Evolutionary conservation across 2,797 vertebrate species (phyloP).

Genomic region (Cossypha polioptera): DNA sequence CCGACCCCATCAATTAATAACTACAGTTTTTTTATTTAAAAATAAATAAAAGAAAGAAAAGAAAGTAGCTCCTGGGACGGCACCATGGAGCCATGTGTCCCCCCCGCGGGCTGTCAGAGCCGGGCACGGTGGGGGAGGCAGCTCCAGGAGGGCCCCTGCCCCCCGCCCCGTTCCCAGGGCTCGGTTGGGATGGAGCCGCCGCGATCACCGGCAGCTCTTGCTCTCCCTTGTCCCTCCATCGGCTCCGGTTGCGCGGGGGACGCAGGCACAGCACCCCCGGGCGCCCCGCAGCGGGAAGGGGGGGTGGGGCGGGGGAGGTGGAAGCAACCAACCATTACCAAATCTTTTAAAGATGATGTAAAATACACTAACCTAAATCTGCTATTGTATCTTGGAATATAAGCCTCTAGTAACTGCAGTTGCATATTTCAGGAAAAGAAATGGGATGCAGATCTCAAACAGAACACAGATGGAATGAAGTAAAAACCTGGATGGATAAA

Average conservation of each 20-base stretch:
- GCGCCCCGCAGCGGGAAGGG: not conserved
- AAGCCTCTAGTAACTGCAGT: constrained; percentile 46
- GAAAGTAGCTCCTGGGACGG: not conserved
- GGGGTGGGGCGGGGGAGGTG: fast-evolving
- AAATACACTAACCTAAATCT: not conserved
- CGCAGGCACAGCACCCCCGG: not conserved
- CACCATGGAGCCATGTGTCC: not conserved
- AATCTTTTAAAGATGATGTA: not conserved
- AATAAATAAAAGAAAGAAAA: not conserved
- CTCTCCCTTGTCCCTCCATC: not conserved
- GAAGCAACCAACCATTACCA: not conserved
- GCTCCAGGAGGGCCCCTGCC: not conserved
- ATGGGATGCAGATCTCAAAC: constrained; percentile 39
- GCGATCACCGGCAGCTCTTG: not conserved
- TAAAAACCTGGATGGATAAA: constrained; percentile 47
- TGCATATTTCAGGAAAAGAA: constrained; percentile 68
- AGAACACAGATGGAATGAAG: constrained; percentile 55
- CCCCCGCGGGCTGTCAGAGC: not conserved
- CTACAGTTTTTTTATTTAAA: not conserved
- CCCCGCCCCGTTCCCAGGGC: not conserved
- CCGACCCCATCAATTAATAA: not conserved
- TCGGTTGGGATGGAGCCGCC: not conserved
- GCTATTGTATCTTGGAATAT: not conserved
- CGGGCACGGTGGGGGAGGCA: not conserved
- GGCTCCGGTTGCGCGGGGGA: not conserved